phyloP scores from a whole-genome alignment of 1,140 invertebrate genomes.

The Ostrea denselamellosa region DNA sequence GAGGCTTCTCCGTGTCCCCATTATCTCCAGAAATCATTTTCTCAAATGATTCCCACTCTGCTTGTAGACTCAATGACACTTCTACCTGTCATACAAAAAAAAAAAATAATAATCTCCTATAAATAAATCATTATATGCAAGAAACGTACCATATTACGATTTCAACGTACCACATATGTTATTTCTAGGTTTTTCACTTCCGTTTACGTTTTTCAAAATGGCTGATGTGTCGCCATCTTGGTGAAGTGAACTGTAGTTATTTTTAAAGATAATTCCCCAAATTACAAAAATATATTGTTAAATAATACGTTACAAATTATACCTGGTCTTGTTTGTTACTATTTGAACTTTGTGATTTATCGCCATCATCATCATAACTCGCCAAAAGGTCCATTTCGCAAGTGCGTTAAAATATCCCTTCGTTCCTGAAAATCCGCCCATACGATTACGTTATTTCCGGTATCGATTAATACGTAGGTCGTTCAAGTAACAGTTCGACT shows the following conservation, averaged over 20 bases:
- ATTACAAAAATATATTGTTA: not conserved
- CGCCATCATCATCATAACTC: constrained; percentile 10
- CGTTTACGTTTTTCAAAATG: not conserved
- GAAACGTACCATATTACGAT: too few relatives aligned
- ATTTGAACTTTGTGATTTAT: constrained; percentile 14
- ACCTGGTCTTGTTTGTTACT: constrained; percentile 12
- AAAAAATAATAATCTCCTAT: not conserved
- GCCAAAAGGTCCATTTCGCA: constrained; percentile 12
- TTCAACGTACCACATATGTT: too few relatives aligned
- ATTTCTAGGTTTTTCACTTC: too few relatives aligned
- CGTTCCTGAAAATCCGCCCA: too few relatives aligned
- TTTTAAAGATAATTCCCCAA: not conserved
- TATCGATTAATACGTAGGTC: not conserved
- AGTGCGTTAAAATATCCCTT: not conserved
- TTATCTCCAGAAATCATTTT: constrained; percentile 53
- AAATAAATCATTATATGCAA: too few relatives aligned
- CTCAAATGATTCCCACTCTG: constrained; percentile 63
- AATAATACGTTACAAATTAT: not conserved
- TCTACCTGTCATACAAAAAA: not conserved
- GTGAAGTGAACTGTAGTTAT: not conserved
- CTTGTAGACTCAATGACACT: constrained; percentile 46
- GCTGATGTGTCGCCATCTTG: not conserved
- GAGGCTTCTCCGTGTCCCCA: constrained; percentile 5
- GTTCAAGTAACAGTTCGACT: too few relatives aligned
- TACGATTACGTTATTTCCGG: constrained; percentile 4